These are phyloP conservation scores for Hafferia zeledoni DNA, from an alignment of 2,797 vertebrate species.

Conservation along the genomic window DNA sequence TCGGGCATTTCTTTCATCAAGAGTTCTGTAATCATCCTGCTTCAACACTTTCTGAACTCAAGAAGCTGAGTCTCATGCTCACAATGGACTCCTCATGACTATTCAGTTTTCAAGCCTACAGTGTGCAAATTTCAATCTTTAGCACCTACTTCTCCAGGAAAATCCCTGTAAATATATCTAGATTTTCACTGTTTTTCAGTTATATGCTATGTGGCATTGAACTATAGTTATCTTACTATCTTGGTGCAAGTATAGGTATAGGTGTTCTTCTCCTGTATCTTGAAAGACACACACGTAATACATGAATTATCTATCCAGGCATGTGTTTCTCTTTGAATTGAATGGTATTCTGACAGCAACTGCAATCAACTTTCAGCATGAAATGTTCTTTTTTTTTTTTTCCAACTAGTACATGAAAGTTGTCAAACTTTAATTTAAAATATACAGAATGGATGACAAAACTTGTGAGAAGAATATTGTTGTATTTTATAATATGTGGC, in stretches of 20 bases:
- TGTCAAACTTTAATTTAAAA: neutral
- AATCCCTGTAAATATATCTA: neutral
- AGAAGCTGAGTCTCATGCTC: neutral
- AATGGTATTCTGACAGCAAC: neutral
- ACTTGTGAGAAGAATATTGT: neutral
- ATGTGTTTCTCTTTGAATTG: neutral
- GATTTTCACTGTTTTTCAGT: neutral
- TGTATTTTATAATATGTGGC: neutral
- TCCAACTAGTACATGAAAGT: neutral
- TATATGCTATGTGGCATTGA: neutral
- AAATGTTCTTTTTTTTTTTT: neutral
- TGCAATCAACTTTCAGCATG: neutral
- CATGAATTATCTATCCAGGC: neutral
- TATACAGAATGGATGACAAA: neutral
- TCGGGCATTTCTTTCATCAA: neutral
- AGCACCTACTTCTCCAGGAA: neutral
- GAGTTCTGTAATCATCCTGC: neutral
- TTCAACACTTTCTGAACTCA: neutral
- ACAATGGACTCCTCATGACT: accelerated
- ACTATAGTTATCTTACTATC: neutral
- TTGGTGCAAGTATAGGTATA: neutral
- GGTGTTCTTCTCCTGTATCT: neutral
- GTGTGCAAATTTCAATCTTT: neutral
- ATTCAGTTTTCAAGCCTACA: neutral
- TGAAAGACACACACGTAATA: neutral